A percentile compares a stretch with the other conserved stretches of the same genome.
Conservation (phyloP, 2,113 vertebrate species). For the Saccopteryx leptura region DNA sequence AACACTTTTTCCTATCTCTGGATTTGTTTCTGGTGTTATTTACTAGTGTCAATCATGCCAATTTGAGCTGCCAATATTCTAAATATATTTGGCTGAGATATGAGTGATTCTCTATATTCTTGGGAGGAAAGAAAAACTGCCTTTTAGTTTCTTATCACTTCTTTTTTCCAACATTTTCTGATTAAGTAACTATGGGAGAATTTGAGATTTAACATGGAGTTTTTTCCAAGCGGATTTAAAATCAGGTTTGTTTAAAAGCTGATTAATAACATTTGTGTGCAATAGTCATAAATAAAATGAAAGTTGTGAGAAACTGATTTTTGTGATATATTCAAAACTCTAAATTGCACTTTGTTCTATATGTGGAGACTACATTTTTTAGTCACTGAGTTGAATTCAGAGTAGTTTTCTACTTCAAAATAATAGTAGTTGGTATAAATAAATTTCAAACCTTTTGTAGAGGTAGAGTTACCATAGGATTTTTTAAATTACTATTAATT, state of each 20-base stretch:
- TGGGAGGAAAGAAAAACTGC: slow-evolving; percentile 62
- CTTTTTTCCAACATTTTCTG: slow-evolving; percentile 29
- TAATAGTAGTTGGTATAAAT: background rate
- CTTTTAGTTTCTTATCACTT: slow-evolving; percentile 62
- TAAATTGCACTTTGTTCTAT: background rate
- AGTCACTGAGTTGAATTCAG: background rate
- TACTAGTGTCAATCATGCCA: slow-evolving; percentile 74
- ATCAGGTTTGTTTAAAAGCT: background rate
- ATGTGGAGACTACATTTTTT: slow-evolving; percentile 5
- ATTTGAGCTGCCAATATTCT: slow-evolving; percentile 69
- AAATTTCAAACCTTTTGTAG: background rate
- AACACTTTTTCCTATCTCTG: slow-evolving; percentile 62
- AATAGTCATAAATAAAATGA: background rate
- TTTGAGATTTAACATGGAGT: background rate
- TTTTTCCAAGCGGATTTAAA: slow-evolving; percentile 39
- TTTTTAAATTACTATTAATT: slow-evolving; percentile 3
- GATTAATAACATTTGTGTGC: slow-evolving; percentile 26
- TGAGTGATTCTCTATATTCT: slow-evolving; percentile 74
- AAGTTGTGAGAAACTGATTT: background rate
- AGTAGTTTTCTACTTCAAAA: slow-evolving; percentile 25
- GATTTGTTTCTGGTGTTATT: slow-evolving; percentile 75
- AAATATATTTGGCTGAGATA: slow-evolving; percentile 70
- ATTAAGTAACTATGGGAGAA: slow-evolving; percentile 34
- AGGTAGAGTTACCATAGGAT: background rate
- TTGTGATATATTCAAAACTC: background rate